Conservation (phyloP, 2,888 invertebrate genomes). For the Luffia ferchaultella region DNA sequence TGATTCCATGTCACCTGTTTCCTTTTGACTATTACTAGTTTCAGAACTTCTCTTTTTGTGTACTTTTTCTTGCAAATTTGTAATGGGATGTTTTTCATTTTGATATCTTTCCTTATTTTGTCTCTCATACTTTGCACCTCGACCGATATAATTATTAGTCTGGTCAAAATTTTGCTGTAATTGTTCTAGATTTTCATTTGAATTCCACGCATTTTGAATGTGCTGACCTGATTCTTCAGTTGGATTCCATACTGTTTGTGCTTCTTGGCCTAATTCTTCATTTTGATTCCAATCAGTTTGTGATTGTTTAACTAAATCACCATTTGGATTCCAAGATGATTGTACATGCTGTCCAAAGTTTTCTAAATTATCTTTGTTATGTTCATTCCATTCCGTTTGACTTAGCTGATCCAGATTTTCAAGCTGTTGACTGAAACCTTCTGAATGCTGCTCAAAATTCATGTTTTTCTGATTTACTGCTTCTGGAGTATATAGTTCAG, state of each 20-base stretch:
- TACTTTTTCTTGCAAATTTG: too few relatives aligned
- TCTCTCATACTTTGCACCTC: conserved; percentile 14
- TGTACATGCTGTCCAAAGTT: conserved; percentile 10
- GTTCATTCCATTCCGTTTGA: too few relatives aligned
- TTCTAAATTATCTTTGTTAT: too few relatives aligned
- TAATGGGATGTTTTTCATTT: not conserved
- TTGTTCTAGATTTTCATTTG: conserved; percentile 11
- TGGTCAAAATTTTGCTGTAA: conserved; percentile 17
- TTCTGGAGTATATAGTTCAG: too few relatives aligned
- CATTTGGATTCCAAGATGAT: conserved; percentile 3
- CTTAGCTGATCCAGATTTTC: conserved; percentile 19
- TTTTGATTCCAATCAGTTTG: conserved; percentile 6
- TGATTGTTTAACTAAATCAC: conserved; percentile 17
- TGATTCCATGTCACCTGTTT: too few relatives aligned
- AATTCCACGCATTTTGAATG: conserved; percentile 4
- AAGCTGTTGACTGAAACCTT: conserved; percentile 20
- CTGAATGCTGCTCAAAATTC: conserved; percentile 14
- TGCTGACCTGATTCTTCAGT: not conserved
- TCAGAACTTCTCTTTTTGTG: too few relatives aligned
- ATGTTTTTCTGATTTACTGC: conserved; percentile 14
- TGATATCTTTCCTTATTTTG: conserved; percentile 9
- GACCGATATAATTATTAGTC: too few relatives aligned
- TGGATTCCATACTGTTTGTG: conserved; percentile 7
- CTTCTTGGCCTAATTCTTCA: conserved; percentile 16
- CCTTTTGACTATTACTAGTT: too few relatives aligned